phyloP scores from a whole-genome alignment of 2,797 vertebrate species.

The Chelon labrosus region DNA sequence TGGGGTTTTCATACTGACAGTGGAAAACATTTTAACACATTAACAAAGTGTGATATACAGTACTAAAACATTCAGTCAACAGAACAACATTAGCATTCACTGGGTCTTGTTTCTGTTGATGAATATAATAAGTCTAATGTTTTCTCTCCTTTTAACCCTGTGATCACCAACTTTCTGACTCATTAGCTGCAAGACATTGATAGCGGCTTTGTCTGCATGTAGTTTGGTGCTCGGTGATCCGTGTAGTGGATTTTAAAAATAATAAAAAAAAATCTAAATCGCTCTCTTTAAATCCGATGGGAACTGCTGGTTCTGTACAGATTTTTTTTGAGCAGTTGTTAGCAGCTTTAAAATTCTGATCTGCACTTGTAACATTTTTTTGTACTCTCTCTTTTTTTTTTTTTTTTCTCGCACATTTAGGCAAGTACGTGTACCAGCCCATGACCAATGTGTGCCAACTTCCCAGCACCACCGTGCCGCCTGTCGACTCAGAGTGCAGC shows the following conservation, averaged over 20 bases:
- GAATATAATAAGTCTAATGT: not conserved
- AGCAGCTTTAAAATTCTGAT: not conserved
- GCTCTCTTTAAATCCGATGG: not conserved
- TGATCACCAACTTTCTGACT: conserved; percentile 4
- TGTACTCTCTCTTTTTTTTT: not conserved
- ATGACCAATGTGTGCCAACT: conserved; percentile 97
- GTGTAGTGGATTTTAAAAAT: conserved; percentile 7
- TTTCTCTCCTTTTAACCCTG: conserved; percentile 12
- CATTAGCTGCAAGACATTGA: conserved; percentile 10
- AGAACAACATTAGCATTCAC: not conserved
- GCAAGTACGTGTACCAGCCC: conserved; percentile 98
- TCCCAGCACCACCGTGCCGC: conserved; percentile 93
- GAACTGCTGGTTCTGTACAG: not conserved
- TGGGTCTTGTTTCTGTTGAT: not conserved
- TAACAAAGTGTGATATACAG: not conserved
- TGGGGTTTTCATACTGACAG: not conserved
- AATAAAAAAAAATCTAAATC: not conserved
- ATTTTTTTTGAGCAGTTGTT: not conserved
- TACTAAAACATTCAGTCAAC: not conserved
- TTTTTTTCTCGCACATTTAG: conserved; percentile 72
- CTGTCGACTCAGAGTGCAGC: conserved; percentile 83
- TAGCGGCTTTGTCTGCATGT: conserved; percentile 6
- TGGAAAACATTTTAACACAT: not conserved
- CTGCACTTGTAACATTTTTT: not conserved
- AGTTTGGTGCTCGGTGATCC: conserved; percentile 3